Evolutionary conservation across 2,888 invertebrate species (phyloP).

Genomic region (Dendrolimus houi): DNA sequence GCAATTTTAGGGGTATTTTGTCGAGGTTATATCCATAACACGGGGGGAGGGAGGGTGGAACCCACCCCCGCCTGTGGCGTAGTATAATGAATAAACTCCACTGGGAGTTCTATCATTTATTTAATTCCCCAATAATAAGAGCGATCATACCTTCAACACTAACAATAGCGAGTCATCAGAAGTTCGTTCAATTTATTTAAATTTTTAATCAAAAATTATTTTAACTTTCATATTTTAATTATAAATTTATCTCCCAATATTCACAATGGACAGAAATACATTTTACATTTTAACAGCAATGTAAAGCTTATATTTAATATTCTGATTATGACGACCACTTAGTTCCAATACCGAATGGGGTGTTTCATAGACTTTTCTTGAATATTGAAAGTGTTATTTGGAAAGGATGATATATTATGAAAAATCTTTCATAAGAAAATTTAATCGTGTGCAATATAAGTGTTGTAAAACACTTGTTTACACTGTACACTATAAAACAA

Average conservation of each 20-base stretch:
- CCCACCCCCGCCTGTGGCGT: constrained; percentile 42
- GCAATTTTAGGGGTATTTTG: constrained; percentile 77
- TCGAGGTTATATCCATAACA: constrained; percentile 76
- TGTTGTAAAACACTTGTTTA: constrained; percentile 46
- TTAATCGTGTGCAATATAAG: constrained; percentile 56
- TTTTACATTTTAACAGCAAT: too few species aligned
- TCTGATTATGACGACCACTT: too few species aligned
- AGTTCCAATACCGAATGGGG: too few species aligned
- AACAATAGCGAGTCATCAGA: constrained; percentile 34
- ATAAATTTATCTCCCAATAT: too few species aligned
- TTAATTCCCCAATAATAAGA: constrained; percentile 66
- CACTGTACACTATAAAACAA: constrained; percentile 47
- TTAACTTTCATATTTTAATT: too few species aligned
- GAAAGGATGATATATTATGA: too few species aligned
- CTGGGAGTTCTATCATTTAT: constrained; percentile 63
- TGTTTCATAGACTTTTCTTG: too few species aligned
- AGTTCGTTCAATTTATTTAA: constrained; percentile 6
- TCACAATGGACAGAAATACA: too few species aligned
- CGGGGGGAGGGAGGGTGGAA: constrained; percentile 49
- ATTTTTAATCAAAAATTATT: too few species aligned
- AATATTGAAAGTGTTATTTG: too few species aligned
- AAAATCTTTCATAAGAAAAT: constrained; percentile 14
- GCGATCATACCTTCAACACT: constrained; percentile 53
- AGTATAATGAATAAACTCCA: constrained; percentile 75
- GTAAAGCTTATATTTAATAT: too few species aligned